Evolutionary conservation across 1,140 invertebrate species (phyloP), one percentile per base, ranked within the genome.

Genomic region (Eriocheir sinensis): DNA sequence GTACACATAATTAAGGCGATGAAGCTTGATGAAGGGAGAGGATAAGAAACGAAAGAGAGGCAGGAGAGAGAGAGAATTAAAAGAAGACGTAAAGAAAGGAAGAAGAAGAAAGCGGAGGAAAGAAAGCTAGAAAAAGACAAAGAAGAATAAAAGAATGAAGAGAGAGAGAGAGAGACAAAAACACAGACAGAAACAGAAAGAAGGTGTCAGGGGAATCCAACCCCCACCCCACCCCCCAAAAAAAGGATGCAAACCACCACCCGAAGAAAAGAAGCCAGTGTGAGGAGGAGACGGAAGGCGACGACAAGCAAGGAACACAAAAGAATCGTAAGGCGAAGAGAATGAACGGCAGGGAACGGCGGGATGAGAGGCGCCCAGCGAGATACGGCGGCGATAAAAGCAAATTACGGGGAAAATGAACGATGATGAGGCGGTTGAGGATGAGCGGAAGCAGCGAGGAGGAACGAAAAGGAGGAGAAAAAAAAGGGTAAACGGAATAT

Each of bases 81-180:
- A 83, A 15, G n/a, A 30, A 36, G 80, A 83, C 12, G n/a, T 9
- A 83, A n/a, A 21, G 85, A 34, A 34, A 38, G 32, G 12, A 21
- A 44, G 32, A 34, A 32, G 34, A 32, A 86, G 83, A 86, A 32
- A 86, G 83, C 30, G 83, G 34, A 32, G 34, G 83, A 86, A 32
- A 86, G 83, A 86, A 32, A 86, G 85, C 3, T 30, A 86, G 85
- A 86, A 34, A 86, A 34, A 86, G 85, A 86, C 32, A 86, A 34
- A 86, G 85, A 86, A 34, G 38, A 34, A 86, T 30, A 86, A 34
- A 86, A 34, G 38, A 34, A 86, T 30, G 38, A 34, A 86, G 85
- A 86, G 85, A 86, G 85, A 86, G 85, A 86, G 85, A 86, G 85
- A 86, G 85, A 86, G 85, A 86, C 32, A 86, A 34, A 86, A 34